These are phyloP conservation scores for Ypsolopha sequella DNA, from an alignment of 2,888 invertebrate genomes.

Conservation along the genomic window DNA sequence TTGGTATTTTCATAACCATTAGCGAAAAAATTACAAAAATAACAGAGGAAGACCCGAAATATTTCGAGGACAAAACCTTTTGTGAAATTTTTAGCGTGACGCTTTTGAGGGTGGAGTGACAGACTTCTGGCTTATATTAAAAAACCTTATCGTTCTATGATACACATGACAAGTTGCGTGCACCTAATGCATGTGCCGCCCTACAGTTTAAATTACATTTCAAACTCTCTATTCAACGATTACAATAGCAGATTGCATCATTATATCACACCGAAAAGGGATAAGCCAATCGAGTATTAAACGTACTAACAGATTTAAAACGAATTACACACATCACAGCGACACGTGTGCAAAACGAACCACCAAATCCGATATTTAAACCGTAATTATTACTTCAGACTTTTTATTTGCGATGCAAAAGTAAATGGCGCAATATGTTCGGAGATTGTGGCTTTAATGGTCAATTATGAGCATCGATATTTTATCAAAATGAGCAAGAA, in stretches of 20 bases:
- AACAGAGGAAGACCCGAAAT: not conserved
- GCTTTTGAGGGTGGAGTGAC: constrained; percentile 17
- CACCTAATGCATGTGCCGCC: constrained; percentile 46
- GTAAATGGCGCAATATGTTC: constrained; percentile 27
- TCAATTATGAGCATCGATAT: constrained; percentile 17
- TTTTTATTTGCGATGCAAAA: constrained; percentile 9
- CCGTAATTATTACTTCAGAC: not conserved
- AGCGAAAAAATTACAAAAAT: not conserved
- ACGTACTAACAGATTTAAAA: not conserved
- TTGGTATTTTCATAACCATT: no score
- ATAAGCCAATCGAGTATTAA: not conserved
- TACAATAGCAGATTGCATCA: constrained; percentile 17
- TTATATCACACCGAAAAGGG: not conserved
- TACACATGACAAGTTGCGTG: constrained; percentile 53
- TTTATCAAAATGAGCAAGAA: constrained; percentile 12
- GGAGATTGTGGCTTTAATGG: constrained; percentile 32
- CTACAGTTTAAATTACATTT: constrained; percentile 52
- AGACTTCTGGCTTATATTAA: constrained; percentile 49
- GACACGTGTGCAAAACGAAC: constrained; percentile 41
- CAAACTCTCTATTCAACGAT: constrained; percentile 31
- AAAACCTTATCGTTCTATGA: constrained; percentile 40
- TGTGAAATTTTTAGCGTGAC: constrained; percentile 5
- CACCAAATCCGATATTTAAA: constrained; percentile 12
- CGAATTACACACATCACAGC: not conserved
- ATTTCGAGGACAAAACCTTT: not conserved